Conservation (phyloP, 2,888 invertebrate species). For the Euplagia quadripunctaria region DNA sequence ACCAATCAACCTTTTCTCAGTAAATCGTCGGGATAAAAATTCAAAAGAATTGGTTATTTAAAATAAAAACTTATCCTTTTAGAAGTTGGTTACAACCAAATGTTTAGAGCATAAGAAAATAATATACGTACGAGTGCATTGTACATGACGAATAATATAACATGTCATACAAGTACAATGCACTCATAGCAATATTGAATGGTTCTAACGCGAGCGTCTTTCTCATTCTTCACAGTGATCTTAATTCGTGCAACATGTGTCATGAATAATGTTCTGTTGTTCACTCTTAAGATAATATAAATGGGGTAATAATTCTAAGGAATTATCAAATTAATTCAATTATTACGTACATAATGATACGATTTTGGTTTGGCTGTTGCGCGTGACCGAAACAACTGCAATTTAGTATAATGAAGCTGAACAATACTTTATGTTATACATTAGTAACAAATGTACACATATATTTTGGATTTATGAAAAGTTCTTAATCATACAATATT, state of each 20-base stretch:
- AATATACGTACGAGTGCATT: no score
- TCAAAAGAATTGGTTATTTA: not conserved
- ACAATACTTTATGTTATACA: slow-evolving; percentile 35
- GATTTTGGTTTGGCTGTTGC: slow-evolving; percentile 37
- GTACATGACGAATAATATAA: no score
- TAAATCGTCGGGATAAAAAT: not conserved
- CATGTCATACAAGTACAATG: no score
- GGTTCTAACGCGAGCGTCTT: not conserved
- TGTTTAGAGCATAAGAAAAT: no score
- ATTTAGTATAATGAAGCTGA: slow-evolving; percentile 40
- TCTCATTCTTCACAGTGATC: not conserved
- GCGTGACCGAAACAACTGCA: slow-evolving; percentile 44
- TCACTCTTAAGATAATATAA: slow-evolving; percentile 31
- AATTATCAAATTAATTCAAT: slow-evolving; percentile 54
- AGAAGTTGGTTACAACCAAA: no score
- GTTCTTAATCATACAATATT: not conserved
- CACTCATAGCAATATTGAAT: no score
- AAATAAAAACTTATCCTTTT: no score
- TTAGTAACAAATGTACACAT: slow-evolving; percentile 15
- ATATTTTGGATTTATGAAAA: not conserved
- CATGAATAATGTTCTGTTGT: not conserved
- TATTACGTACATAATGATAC: slow-evolving; percentile 41
- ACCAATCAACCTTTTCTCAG: not conserved
- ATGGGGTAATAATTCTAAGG: slow-evolving; percentile 43
- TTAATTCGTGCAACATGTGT: not conserved